Evolutionary conservation across 1,140 invertebrate species (phyloP).

Genomic region (Cydia amplana): DNA sequence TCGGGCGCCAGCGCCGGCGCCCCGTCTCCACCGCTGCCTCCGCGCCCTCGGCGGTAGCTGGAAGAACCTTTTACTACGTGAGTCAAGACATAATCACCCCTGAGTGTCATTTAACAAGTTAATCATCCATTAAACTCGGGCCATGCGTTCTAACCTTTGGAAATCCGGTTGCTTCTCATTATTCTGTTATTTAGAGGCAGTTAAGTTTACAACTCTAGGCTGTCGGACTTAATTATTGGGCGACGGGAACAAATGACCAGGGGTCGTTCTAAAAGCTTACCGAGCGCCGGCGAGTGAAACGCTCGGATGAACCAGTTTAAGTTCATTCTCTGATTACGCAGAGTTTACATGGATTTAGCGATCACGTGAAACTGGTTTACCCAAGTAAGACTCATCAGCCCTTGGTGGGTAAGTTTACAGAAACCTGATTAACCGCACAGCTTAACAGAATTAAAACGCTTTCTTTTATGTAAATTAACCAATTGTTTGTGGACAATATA

Average conservation of each 20-base stretch:
- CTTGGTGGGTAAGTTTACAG: background rate
- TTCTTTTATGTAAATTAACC: slow-evolving; percentile 70
- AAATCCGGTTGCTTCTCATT: slow-evolving; percentile 62
- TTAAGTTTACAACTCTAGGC: slow-evolving; percentile 61
- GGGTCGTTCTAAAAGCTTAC: slow-evolving; percentile 53
- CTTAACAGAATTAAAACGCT: slow-evolving; percentile 67
- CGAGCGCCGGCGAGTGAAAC: slow-evolving; percentile 25
- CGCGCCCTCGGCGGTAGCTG: slow-evolving; percentile 82
- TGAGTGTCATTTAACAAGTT: slow-evolving; percentile 45
- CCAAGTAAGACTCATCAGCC: background rate
- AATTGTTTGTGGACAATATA: slow-evolving; percentile 61
- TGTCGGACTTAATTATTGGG: slow-evolving; percentile 65
- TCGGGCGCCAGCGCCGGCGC: slow-evolving; percentile 61
- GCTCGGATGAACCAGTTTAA: background rate
- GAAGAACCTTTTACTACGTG: slow-evolving; percentile 84
- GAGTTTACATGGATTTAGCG: background rate
- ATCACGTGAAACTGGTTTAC: background rate
- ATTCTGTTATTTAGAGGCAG: slow-evolving; percentile 66
- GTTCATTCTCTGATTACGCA: background rate
- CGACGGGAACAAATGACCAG: slow-evolving; percentile 72
- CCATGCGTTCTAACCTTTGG: slow-evolving; percentile 59
- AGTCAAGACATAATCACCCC: slow-evolving; percentile 65
- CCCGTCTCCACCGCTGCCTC: slow-evolving; percentile 81
- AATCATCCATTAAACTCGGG: slow-evolving; percentile 57
- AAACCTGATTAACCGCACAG: slow-evolving; percentile 58